Base-by-base conservation (phyloP, 2,113 vertebrate species). In the Hyperoodon ampullatus region DNA sequence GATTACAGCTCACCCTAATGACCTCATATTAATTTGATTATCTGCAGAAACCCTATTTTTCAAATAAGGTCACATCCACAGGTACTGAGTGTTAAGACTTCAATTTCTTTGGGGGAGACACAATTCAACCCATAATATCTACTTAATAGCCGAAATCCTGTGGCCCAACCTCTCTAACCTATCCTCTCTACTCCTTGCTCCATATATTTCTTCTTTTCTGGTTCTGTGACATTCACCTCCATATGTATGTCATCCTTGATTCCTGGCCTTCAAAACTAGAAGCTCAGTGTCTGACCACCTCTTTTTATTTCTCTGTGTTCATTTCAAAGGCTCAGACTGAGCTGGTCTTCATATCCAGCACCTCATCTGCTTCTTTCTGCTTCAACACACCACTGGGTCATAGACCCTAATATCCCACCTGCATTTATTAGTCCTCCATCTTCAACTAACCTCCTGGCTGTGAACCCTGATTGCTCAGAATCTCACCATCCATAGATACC, bases 291-390 rank as follows among this genome's bases (percentile, higher is more conserved):
- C 84, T 9, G 14, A 14, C 70, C 18, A 13, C 0, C 6, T 33
- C 16, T 33, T 33, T 42, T 6, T 6, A 13, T 28, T 75, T 60
- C 12, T 63, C 26, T 15, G 5, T 33, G 21, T 8, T 44, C 21
- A 42, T n/a, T n/a, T 77, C 28, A 35, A 0, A 3, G 6, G 9
- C 19, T n/a, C 35, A 6, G 28, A 14, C 2, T 1, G 19, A n/a
- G 3, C 12, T 44, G 47, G 14, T 55, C 16, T 65, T 75, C 12
- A 16, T 7, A 47, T 24, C 6, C 47, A 60, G 30, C 21, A 30
- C 23, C 4, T 39, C 1, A 55, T 16, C 71, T 50, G 39, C 47
- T 92, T 72, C 35, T 35, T 94, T 77, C 33, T 80, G 30, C n/a
- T 66, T 28, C 19, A 4, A 60, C 18, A 89, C 19, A 87, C 35